A percentile compares a stretch with the other conserved stretches of the same genome.
These are phyloP conservation scores for Emydocephalus ijimae DNA, from an alignment of 2,113 vertebrate species.

Conservation along the genomic window DNA sequence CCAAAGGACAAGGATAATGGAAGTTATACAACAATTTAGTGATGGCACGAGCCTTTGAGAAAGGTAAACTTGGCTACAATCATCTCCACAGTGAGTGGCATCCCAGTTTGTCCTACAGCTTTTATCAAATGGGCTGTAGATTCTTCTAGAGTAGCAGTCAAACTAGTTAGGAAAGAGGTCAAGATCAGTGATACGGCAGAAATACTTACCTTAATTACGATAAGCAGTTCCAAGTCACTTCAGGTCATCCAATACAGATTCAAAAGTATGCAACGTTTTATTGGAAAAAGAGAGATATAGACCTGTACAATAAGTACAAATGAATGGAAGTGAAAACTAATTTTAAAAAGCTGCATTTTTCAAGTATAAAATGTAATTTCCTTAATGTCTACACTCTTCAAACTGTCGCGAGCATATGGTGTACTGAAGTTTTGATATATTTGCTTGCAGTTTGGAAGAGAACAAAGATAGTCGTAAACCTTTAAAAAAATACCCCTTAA, in stretches of 20 bases:
- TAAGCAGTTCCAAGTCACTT: not conserved
- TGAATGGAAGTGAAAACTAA: conserved; percentile 39
- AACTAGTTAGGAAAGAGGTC: not conserved
- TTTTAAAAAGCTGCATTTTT: conserved; percentile 38
- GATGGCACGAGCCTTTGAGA: not conserved
- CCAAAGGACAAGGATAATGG: not conserved
- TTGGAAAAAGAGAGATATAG: conserved; percentile 63
- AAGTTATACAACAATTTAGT: not conserved
- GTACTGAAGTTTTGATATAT: conserved; percentile 2
- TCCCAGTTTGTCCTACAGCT: not conserved
- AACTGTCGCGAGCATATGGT: conserved; percentile 43
- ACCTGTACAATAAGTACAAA: conserved; percentile 62
- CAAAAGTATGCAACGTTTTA: conserved; percentile 64
- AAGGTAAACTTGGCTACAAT: not conserved
- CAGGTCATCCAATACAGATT: conserved; percentile 1
- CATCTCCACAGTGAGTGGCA: not conserved
- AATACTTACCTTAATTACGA: not conserved
- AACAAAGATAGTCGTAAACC: conserved; percentile 43
- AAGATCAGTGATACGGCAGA: not conserved
- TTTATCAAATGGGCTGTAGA: not conserved
- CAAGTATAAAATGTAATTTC: conserved; percentile 34
- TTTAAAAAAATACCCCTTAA: conserved; percentile 31
- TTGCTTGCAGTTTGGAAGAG: conserved; percentile 50
- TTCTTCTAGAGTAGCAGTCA: not conserved
- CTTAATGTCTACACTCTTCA: conserved; percentile 35